Evolutionary conservation across 2,888 invertebrate genomes (phyloP).

Genomic region (Chymomyza procnemis): DNA sequence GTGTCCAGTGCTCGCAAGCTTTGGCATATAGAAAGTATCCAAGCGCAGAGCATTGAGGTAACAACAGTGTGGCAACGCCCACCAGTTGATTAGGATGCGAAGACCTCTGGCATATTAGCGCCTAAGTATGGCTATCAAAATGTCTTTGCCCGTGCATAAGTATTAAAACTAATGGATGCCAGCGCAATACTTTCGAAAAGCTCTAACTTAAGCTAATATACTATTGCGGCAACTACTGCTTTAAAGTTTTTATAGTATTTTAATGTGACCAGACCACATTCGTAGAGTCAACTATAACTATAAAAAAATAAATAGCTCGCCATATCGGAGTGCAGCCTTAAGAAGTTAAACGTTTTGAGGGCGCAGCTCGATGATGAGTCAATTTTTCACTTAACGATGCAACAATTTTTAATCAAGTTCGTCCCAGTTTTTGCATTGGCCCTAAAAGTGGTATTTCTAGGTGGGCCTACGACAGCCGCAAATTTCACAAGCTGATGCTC

Average conservation of each 20-base stretch:
- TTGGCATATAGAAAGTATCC: conserved; percentile 51
- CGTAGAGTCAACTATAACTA: conserved; percentile 56
- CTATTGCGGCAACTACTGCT: neutral
- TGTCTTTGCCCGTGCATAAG: conserved; percentile 59
- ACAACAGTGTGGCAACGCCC: conserved; percentile 21
- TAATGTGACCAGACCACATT: conserved; percentile 48
- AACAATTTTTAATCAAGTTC: neutral
- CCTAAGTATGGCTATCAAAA: conserved; percentile 52
- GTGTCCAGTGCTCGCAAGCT: neutral
- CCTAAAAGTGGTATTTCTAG: neutral
- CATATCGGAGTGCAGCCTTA: conserved; percentile 16
- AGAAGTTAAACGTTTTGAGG: conserved; percentile 5
- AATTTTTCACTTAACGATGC: conserved; percentile 13
- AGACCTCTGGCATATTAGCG: conserved; percentile 8
- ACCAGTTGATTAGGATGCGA: conserved; percentile 6
- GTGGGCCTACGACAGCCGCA: no score
- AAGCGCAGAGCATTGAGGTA: conserved; percentile 18
- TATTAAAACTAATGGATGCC: conserved; percentile 59
- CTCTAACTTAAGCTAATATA: neutral
- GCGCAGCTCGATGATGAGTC: conserved; percentile 44
- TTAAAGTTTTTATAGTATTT: conserved; percentile 50
- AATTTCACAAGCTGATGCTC: no score
- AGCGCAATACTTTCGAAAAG: conserved; percentile 28
- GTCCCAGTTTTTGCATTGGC: neutral
- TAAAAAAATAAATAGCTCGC: conserved; percentile 42